phyloP scores from a whole-genome alignment of 1,140 invertebrate species.

The Oryzaephilus surinamensis region DNA sequence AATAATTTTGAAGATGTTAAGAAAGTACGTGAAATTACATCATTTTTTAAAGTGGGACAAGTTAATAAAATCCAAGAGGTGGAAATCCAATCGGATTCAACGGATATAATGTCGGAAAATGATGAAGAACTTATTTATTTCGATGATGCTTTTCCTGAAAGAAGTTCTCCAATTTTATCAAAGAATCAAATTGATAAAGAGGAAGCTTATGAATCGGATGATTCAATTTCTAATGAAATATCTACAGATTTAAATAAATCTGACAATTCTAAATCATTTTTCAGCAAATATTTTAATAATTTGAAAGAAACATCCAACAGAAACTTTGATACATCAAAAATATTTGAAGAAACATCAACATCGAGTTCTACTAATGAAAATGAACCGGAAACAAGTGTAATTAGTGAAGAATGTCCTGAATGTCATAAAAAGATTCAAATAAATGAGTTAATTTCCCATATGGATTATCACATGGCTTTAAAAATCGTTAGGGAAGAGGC shows the following conservation, averaged over 20 bases:
- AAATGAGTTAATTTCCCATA: slow-evolving; percentile 40
- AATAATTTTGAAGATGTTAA: slow-evolving; percentile 64
- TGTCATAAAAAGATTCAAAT: slow-evolving; percentile 42
- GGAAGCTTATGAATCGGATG: slow-evolving; percentile 16
- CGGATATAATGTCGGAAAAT: slow-evolving; percentile 4
- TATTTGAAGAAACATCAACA: not conserved
- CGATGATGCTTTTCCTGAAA: slow-evolving; percentile 7
- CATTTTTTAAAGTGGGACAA: slow-evolving; percentile 44
- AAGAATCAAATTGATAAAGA: too few species aligned
- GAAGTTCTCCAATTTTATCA: too few species aligned
- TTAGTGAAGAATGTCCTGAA: slow-evolving; percentile 39
- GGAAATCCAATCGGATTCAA: slow-evolving; percentile 4
- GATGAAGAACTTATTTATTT: slow-evolving; percentile 21
- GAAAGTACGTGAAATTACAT: slow-evolving; percentile 47
- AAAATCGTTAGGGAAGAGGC: slow-evolving; percentile 44
- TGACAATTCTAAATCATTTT: slow-evolving; percentile 33
- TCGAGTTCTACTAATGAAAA: slow-evolving; percentile 1
- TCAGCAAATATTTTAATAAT: slow-evolving; percentile 37
- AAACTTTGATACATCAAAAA: not conserved
- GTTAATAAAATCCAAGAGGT: not conserved
- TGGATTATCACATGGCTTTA: slow-evolving; percentile 51
- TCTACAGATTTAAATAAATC: not conserved
- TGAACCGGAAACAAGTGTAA: slow-evolving; percentile 5
- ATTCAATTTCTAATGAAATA: not conserved
- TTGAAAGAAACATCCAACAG: not conserved